Evolutionary conservation across 2,797 vertebrate genomes (phyloP).

Genomic region (Takifugu ocellatus): DNA sequence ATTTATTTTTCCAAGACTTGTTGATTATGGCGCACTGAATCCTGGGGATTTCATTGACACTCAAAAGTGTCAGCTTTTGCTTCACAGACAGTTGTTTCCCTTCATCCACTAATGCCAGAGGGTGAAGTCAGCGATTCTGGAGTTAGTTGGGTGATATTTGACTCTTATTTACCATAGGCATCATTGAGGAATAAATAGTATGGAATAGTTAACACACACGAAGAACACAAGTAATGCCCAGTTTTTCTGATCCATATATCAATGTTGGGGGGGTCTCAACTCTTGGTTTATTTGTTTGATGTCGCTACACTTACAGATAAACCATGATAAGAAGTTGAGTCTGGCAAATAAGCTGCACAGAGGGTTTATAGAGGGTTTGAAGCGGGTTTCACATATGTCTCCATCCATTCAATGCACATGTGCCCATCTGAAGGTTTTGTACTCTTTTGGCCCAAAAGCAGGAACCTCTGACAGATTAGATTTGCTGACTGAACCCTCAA

Average conservation of each 20-base stretch:
- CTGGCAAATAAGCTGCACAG: too few species aligned
- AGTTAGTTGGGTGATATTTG: neutral
- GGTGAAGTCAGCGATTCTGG: conserved; percentile 1
- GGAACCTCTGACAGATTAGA: neutral
- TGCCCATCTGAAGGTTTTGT: too few species aligned
- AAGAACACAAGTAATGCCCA: too few species aligned
- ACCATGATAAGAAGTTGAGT: too few species aligned
- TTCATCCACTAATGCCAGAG: conserved; percentile 33
- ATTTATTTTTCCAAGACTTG: conserved; percentile 2
- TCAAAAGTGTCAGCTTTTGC: conserved; percentile 3
- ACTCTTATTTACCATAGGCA: neutral
- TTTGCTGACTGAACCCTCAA: neutral
- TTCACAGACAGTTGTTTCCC: conserved; percentile 4
- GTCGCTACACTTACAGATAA: too few species aligned
- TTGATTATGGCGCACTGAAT: conserved; percentile 5
- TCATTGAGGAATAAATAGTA: neutral
- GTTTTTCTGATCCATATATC: too few species aligned
- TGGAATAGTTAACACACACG: neutral
- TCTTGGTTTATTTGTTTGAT: too few species aligned
- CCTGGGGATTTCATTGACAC: conserved; percentile 12
- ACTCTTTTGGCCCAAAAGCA: neutral
- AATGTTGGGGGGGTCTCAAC: too few species aligned
- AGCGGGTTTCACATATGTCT: too few species aligned
- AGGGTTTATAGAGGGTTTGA: too few species aligned
- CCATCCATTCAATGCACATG: too few species aligned